Conservation (phyloP, 1,140 invertebrate genomes). For the Penaeus indicus region DNA sequence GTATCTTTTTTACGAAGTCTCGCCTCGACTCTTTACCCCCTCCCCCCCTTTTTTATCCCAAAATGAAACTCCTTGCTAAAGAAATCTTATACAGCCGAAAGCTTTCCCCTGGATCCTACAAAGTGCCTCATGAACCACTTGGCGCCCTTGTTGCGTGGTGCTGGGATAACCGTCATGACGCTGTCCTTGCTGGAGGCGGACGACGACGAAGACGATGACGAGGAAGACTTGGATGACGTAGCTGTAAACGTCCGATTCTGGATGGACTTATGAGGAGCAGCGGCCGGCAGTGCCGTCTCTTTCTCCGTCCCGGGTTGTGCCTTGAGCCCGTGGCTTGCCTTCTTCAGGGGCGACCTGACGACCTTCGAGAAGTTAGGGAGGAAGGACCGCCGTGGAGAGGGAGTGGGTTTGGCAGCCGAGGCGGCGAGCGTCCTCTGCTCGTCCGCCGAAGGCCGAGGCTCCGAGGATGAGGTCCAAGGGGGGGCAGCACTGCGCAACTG, state of each 20-base stretch:
- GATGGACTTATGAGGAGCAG: constrained; percentile 34
- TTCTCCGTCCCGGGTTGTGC: not conserved
- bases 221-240: constrained; percentile 52
- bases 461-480: not conserved
- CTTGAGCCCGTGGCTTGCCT: constrained; percentile 32
- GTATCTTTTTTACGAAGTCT: too few relatives aligned
- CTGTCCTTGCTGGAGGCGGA: constrained; percentile 50
- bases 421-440: not conserved
- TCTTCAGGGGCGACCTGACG: constrained; percentile 42
- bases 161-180: constrained; percentile 48
- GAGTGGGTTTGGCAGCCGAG: not conserved
- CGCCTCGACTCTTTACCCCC: too few relatives aligned
- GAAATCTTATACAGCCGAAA: constrained; percentile 37
- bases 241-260: constrained; percentile 44
- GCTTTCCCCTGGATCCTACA: constrained; percentile 24
- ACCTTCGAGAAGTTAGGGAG: constrained; percentile 47
- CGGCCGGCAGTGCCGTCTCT: not conserved
- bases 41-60: too few relatives aligned
- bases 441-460: not conserved
- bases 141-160: constrained; percentile 39
- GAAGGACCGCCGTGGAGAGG: constrained; percentile 32
- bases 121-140: constrained; percentile 56
- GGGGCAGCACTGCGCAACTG: not conserved
- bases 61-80: not conserved
- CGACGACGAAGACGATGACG: constrained; percentile 54